Percentiles rank a stretch among this genome's conserved stretches.
Evolutionary conservation across 2,888 invertebrate species (phyloP).

Genomic region (Congeria kusceri): DNA sequence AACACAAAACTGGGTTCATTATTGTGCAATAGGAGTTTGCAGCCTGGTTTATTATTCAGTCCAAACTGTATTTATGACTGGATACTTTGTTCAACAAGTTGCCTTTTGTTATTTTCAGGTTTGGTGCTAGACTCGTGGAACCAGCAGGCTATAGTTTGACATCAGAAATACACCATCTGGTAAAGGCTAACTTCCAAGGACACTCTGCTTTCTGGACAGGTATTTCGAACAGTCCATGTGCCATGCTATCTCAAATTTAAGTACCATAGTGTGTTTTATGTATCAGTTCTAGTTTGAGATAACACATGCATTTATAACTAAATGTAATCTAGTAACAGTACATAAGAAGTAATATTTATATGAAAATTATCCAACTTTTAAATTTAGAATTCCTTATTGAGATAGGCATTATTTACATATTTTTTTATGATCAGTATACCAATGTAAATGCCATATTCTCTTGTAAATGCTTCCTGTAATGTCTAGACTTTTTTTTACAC

Average conservation of each 20-base stretch:
- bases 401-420: no score
- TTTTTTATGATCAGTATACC: no score
- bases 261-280: not conserved
- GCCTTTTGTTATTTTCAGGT: constrained; percentile 38
- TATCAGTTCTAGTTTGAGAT: not conserved
- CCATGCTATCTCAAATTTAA: not conserved
- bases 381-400: no score
- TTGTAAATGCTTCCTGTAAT: no score
- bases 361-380: no score
- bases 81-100: no score
- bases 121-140: constrained; percentile 56
- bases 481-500: not conserved
- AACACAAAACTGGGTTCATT: not conserved
- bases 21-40: not conserved
- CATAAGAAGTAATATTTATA: not conserved
- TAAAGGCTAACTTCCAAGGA: constrained; percentile 9
- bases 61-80: no score
- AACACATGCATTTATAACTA: not conserved
- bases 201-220: constrained; percentile 47
- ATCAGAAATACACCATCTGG: constrained; percentile 12
- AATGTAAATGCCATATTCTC: no score
- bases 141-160: constrained; percentile 44
- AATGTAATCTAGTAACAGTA: not conserved
- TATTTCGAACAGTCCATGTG: not conserved
- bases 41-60: no score